Base-by-base conservation (phyloP, 1,140 invertebrate species). In the Orchesella cincta region DNA sequence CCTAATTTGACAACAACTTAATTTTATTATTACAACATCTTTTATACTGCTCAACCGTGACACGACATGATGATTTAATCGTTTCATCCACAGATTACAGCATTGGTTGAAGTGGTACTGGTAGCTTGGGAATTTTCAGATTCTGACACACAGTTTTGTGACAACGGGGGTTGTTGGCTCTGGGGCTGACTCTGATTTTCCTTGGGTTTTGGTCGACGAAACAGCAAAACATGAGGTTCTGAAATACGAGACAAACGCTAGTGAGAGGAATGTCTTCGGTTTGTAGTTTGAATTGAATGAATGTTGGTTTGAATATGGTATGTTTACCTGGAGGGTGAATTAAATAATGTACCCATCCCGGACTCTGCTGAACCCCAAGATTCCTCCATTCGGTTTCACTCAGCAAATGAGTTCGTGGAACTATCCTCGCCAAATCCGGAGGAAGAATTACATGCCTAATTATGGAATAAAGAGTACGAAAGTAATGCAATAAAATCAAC, bases 301-400 rank as follows among this genome's bases (percentile, higher is more conserved):
- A n/a, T n/a, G n/a, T n/a, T n/a, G n/a, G n/a, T n/a, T n/a, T n/a
- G n/a, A n/a, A n/a, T n/a, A n/a, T n/a, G 8, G 54, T 57, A 5
- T 57, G 12, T 23, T 14, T 57, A 94, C 92, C 94, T 86, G 96
- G 95, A 83, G 92, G 88, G 86, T 98, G 95, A 78, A 91, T 92
- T 94, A 98, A 96, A 82, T 97, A 98, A 87, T 98, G 95, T 8
- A 96, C 88, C 96, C 96, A 98, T 52, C 95, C 95, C 82, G 92
- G 91, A 85, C 93, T 96, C 85, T 97, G 95, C 85, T 96, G 94
- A 1, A 98, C 93, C 16, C 96, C 96, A 81, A 98, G 91, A 78
- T 90, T 88, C 85, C 96, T 89, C 96, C 96, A 98, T 87, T 98
- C 95, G 33, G 89, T 86, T 86, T 98, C 96, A 1, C 92, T 89